Evolutionary conservation across 2,797 vertebrate species (phyloP).

Genomic region (Phalanger gymnotis): DNA sequence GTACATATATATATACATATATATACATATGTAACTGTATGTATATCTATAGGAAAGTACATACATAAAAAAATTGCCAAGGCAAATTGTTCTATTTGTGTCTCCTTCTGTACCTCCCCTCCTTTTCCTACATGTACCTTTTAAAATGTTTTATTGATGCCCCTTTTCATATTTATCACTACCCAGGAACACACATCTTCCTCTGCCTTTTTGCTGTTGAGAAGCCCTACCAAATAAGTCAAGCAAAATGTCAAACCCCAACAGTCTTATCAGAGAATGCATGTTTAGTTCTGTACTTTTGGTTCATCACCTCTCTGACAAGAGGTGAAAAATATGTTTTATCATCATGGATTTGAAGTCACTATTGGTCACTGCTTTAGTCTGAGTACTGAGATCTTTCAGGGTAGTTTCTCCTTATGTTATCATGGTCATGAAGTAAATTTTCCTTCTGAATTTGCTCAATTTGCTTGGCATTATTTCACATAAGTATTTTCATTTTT

Average conservation of each 20-base stretch:
- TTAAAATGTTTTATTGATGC: not conserved
- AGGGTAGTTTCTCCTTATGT: not conserved
- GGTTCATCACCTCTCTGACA: not conserved
- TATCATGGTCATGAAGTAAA: not conserved
- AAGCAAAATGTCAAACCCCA: not conserved
- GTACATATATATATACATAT: no score
- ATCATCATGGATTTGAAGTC: not conserved
- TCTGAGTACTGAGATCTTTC: not conserved
- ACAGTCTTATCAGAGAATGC: not conserved
- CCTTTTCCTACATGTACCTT: not conserved
- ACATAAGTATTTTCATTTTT: not conserved
- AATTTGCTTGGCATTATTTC: not conserved
- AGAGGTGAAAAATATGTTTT: not conserved
- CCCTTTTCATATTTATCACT: not conserved
- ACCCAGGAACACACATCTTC: not conserved
- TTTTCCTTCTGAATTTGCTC: not conserved
- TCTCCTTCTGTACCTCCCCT: not conserved
- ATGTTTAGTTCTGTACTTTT: not conserved
- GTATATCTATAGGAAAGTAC: not conserved
- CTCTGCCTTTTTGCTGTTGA: not conserved
- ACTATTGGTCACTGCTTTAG: not conserved
- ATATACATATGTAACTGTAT: not conserved
- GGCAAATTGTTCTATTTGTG: not conserved
- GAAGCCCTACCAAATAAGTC: not conserved
- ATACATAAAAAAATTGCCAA: not conserved